Evolutionary conservation across 30 jellyfish, hydroid and myxozoan species (phyloP).

Genomic region (Cassiopea andromeda): DNA sequence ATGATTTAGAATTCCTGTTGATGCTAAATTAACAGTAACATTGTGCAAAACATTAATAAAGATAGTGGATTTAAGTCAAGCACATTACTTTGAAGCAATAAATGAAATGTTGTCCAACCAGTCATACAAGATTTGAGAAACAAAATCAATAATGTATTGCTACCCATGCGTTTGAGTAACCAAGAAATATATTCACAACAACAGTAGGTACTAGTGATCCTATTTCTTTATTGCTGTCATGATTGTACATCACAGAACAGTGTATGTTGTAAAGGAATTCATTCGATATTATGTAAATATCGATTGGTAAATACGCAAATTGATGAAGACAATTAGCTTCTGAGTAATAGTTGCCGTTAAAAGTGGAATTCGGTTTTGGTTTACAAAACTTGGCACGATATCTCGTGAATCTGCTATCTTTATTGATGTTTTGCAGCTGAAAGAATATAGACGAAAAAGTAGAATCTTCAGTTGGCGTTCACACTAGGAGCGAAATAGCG

Average conservation of each 20-base stretch:
- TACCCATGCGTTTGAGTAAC: too few species aligned
- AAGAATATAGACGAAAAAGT: too few species aligned
- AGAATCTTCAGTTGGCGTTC: too few species aligned
- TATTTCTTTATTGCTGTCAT: too few species aligned
- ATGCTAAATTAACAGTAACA: not conserved
- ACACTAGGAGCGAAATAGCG: too few species aligned
- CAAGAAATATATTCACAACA: too few species aligned
- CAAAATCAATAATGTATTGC: too few species aligned
- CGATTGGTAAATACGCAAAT: not conserved
- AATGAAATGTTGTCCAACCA: not conserved
- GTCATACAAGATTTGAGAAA: not conserved
- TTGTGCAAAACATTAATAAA: not conserved
- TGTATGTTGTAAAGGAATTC: not conserved
- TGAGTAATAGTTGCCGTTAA: not conserved
- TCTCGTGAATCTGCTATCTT: not conserved
- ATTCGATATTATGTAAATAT: not conserved
- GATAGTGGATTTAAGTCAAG: too few species aligned
- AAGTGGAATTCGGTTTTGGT: not conserved
- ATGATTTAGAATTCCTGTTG: not conserved
- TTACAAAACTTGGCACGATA: not conserved
- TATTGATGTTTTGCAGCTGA: not conserved
- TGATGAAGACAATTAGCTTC: not conserved
- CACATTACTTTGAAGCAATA: not conserved
- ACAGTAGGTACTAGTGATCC: too few species aligned
- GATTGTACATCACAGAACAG: too few species aligned